Conservation (phyloP, 1,140 invertebrate species). For the Heliconius hewitsoni region DNA sequence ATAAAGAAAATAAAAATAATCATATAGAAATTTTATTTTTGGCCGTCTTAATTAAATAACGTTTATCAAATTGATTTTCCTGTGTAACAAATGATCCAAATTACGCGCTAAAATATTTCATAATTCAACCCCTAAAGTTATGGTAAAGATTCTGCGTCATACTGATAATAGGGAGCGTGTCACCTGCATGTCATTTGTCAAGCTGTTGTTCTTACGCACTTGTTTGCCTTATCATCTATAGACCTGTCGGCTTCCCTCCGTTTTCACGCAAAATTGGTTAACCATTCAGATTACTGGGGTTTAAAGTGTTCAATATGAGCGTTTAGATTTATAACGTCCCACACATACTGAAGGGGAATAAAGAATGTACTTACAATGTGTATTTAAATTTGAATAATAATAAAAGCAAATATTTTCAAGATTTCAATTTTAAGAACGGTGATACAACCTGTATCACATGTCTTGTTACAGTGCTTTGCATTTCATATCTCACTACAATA, state of each 20-base stretch:
- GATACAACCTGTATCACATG: too few relatives aligned
- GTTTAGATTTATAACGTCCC: slow-evolving; percentile 41
- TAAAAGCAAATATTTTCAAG: too few relatives aligned
- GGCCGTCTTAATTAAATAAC: too few relatives aligned
- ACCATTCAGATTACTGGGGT: slow-evolving; percentile 40
- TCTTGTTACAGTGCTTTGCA: too few relatives aligned
- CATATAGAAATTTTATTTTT: too few relatives aligned
- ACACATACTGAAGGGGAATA: neutral
- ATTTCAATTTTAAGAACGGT: too few relatives aligned
- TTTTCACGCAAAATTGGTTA: slow-evolving; percentile 45
- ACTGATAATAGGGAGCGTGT: slow-evolving; percentile 29
- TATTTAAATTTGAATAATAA: neutral
- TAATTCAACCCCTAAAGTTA: slow-evolving; percentile 4
- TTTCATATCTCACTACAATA: too few relatives aligned
- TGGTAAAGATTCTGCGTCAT: slow-evolving; percentile 23
- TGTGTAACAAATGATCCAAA: neutral
- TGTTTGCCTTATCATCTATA: slow-evolving; percentile 37
- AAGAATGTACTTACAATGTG: neutral
- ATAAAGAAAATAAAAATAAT: too few relatives aligned
- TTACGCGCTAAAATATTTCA: neutral
- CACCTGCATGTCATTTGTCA: slow-evolving; percentile 39
- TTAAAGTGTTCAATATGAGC: slow-evolving; percentile 44
- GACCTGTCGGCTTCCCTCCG: slow-evolving; percentile 34
- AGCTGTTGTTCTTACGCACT: slow-evolving; percentile 37
- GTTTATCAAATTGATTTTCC: neutral